Evolutionary conservation across 2,888 invertebrate genomes (phyloP), one percentile per base, ranked within the genome.

Genomic region (Odontomyia ornata): DNA sequence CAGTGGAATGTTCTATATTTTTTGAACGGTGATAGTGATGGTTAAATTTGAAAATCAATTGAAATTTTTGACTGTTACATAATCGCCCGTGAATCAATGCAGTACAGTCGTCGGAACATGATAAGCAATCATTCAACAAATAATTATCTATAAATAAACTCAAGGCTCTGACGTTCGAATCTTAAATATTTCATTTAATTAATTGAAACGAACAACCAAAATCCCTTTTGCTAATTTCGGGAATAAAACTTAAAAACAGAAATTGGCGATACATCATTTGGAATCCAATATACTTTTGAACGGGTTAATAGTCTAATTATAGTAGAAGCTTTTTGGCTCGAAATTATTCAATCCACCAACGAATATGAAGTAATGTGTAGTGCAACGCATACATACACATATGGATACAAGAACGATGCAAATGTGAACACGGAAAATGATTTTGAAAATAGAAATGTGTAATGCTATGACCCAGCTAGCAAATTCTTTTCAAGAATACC

Each of bases 21-120:
- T 69, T 69, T 69, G 9, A 69, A 69, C 36, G 69, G 69, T 69
- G 69, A 69, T 46, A 69, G 69, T 69, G 46, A 46, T 69, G 1
- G 7, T 15, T 67, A 4, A 21, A 9, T 43, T 67, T 23, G 21
- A n/a, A n/a, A n/a, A 25, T 60, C 25, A 5, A 25, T 28, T 69
- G 47, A 69, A 46, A 25, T 11, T 15, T 69, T 13, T 4, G 11
- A 15, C 3, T 11, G 46, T 69, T 69, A 47, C 69, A 47, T 69
- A 69, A 69, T 23, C 69, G 18, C 21, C 4, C 15, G 28, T 3
- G 23, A n/a, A 46, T 30, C 9, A 36, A 13, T n/a, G n/a, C 65
- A 36, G 65, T 36, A 28, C 30, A n/a, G 36, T 23, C 57, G 57
- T 5, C 56, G n/a, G 56, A 5, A 56, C 11, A n/a, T n/a, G 4